A percentile compares a stretch with the other conserved stretches of the same genome.
Evolutionary conservation across 2,888 invertebrate genomes (phyloP).

Genomic region (Idaea aversata): DNA sequence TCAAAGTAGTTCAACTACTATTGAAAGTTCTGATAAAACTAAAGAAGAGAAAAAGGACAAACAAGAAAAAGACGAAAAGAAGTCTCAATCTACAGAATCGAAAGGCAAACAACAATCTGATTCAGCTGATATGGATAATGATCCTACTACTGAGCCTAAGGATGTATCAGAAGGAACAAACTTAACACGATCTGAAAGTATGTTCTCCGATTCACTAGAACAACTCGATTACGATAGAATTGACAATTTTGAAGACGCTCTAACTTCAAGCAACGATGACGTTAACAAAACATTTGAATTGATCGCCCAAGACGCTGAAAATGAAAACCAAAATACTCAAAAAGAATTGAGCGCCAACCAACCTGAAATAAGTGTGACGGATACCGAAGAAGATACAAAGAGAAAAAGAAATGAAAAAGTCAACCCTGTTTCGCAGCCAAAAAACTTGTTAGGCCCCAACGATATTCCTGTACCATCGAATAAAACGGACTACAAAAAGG

Average conservation of each 20-base stretch:
- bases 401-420: conserved; percentile 41
- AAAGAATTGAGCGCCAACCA: conserved; percentile 38
- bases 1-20: conserved; percentile 18
- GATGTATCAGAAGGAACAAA: conserved; percentile 15
- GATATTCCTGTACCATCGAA: conserved; percentile 78
- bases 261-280: conserved; percentile 67
- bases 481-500: conserved; percentile 75
- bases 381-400: conserved; percentile 50
- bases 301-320: conserved; percentile 54
- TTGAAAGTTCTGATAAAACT: conserved; percentile 21
- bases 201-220: conserved; percentile 20
- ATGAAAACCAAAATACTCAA: conserved; percentile 24
- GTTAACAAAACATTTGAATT: conserved; percentile 69
- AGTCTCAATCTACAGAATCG: conserved; percentile 39
- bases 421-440: conserved; percentile 68
- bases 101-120: conserved; percentile 56
- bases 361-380: conserved; percentile 60
- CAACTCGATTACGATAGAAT: conserved; percentile 57
- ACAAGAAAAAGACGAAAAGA: conserved; percentile 41
- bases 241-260: conserved; percentile 70
- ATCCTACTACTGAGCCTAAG: conserved; percentile 15
- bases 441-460: conserved; percentile 78
- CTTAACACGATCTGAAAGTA: conserved; percentile 10
- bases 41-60: conserved; percentile 35
- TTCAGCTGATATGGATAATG: conserved; percentile 13